Base-by-base conservation (phyloP, 2,113 vertebrate genomes). In the Hucho hucho region DNA sequence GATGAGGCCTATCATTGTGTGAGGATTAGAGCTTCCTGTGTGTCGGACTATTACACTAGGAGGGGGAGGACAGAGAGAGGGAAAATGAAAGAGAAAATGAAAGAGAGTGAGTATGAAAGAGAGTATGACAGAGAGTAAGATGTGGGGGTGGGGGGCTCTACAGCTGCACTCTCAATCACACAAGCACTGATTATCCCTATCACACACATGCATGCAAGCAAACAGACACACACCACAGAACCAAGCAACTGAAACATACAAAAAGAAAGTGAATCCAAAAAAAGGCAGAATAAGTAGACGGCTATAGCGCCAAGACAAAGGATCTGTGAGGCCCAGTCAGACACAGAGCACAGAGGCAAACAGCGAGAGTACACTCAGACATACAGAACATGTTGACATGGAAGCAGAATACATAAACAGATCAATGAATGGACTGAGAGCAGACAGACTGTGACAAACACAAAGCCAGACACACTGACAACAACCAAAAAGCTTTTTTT, bases 1-100 rank as follows among this genome's bases (percentile, higher is more conserved):
- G 84, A 83, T 77, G 87, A 83, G 87, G 88, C 87, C 86, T 75
- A 79, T 82, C 83, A 91, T 93, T 93, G 92, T 93, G 89, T 84
- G 74, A 81, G 91, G 92, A 93, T 93, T 93, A 93, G 90, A 89
- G 92, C 91, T 93, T 93, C 92, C 92, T 93, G 92, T 93, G 92
- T 93, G 92, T 91, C 90, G 88, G 89, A 86, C 72, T 88, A 91
- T 92, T 93, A 91, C 90, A 93, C 79, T 82, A 86, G 90, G 79
- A 76, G 75, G 85, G 77, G 63, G 78, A 3, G 76, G 81, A 89
- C 87, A 89, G 88, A 89, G 87, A 84, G 82, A 89, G 86, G 80
- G 82, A 75, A 89, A 92, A 93, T 92, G 89, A 92, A 92, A 92
- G 90, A 90, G 90, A 92, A 93, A 93, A 91, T 91, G 85, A 93